These are phyloP conservation scores for Heliothis peltigera DNA, from an alignment of 2,888 invertebrate species.

Conservation along the genomic window DNA sequence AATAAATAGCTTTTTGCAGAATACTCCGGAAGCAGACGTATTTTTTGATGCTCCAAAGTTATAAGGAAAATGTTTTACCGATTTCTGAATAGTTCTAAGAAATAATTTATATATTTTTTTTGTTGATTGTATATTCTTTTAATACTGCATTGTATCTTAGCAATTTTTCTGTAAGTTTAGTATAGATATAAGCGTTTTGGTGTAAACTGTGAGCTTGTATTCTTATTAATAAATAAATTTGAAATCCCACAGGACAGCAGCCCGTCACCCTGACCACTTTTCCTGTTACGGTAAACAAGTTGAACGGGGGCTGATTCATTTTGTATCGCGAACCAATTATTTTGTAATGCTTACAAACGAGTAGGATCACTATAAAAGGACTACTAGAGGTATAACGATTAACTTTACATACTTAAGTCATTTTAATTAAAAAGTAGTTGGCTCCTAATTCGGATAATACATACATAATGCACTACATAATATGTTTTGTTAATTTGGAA, in stretches of 20 bases:
- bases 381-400: conserved; percentile 36
- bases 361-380: conserved; percentile 50
- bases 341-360: conserved; percentile 61
- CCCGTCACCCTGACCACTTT: conserved; percentile 64
- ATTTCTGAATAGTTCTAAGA: no score
- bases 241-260: conserved; percentile 60
- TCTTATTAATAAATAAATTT: no score
- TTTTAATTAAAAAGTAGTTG: conserved; percentile 38
- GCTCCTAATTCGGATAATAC: conserved; percentile 22
- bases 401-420: conserved; percentile 12
- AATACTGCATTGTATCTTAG: no score
- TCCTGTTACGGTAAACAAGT: conserved; percentile 81
- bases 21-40: no score
- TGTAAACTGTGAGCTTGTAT: no score
- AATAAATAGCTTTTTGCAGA: no score
- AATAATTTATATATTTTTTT: no score
- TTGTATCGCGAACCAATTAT: conserved; percentile 68
- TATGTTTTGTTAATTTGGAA: conserved; percentile 14
- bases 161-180: no score
- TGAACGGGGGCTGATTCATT: conserved; percentile 76
- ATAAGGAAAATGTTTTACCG: no score
- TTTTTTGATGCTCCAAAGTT: no score
- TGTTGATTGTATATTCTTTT: no score
- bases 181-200: no score
- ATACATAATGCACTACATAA: conserved; percentile 8